Evolutionary conservation across 1,140 invertebrate species (phyloP), one percentile per base, ranked within the genome.

Genomic region (Drosophila punjabiensis): DNA sequence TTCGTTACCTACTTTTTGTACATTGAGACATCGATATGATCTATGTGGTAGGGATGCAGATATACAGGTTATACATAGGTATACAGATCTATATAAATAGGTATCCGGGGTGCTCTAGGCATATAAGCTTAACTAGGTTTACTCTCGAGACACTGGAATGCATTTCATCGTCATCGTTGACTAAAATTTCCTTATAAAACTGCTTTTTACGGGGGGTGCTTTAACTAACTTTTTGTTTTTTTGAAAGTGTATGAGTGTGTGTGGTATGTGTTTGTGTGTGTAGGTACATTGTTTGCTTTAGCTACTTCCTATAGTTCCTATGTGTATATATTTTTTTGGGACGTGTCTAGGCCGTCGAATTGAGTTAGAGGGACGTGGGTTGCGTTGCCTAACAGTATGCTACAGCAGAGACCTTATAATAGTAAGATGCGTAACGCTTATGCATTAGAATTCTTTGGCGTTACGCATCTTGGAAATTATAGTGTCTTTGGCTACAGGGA

Each of bases 111-210:
- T 85, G 80, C 76, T 58, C 55, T 82, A 77, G 63, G 64, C 76
- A 64, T 74, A 85, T 74, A 85, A 53, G 61, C 78, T 86, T 79
- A 81, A 67, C 83, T 82, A 79, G 60, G 50, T 75, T 79, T 73
- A 63, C 73, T 75, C 62, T 81, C 82, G 86, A 89, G 85, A 90
- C 85, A 89, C 85, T 88, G 78, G 85, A 88, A 88, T 89, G 85
- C 85, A 82, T 85, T 77, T 77, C 65, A 47, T 79, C 61, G 53
- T 73, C 32, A 35, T 79, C 47, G 79, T 84, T 77, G 74, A 85
- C 70, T 89, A 88, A 88, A 88, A 89, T 85, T 89, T 83, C 39
- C 78, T 89, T 88, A 88, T 76, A 88, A 90, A 88, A 90, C 85
- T 79, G 64, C 60, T 37, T 47, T 47, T 67, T 18, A n/a, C 18